A percentile compares a stretch with the other conserved stretches of the same genome.
Evolutionary conservation across 2,888 invertebrate genomes (phyloP).

Genomic region (Oeneis ivallda): DNA sequence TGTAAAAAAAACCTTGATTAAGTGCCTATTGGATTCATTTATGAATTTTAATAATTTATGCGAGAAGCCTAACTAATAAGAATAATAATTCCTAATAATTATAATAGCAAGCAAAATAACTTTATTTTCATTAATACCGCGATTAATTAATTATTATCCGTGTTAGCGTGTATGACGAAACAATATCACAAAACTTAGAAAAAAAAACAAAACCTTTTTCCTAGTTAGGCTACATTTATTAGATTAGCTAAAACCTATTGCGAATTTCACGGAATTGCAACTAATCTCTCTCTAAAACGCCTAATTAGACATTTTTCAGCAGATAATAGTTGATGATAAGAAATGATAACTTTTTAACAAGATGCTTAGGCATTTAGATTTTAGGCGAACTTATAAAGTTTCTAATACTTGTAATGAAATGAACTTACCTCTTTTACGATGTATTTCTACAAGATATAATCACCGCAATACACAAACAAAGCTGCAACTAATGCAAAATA

Average conservation of each 20-base stretch:
- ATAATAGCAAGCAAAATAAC: no score
- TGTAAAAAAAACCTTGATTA: no score
- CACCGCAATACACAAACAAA: constrained; percentile 49
- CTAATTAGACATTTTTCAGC: constrained; percentile 23
- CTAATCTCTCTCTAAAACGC: not conserved
- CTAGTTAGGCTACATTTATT: not conserved
- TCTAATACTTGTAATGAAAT: constrained; percentile 16
- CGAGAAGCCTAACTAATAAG: no score
- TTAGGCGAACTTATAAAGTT: constrained; percentile 12
- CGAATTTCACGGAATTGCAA: not conserved
- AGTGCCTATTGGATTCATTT: no score
- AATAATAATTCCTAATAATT: no score
- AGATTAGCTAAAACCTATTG: constrained; percentile 3
- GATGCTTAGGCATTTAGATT: no score
- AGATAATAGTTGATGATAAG: constrained; percentile 30
- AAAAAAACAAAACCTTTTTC: no score
- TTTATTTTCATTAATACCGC: no score
- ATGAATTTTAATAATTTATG: no score
- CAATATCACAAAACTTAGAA: no score
- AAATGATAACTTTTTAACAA: constrained; percentile 19
- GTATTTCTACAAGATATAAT: constrained; percentile 27
- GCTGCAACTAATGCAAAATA: constrained; percentile 57
- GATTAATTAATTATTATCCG: no score
- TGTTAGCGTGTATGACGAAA: no score
- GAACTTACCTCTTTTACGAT: constrained; percentile 52